These are phyloP conservation scores for Lepus townsendii DNA, from an alignment of 2,797 vertebrate species.

Conservation along the genomic window DNA sequence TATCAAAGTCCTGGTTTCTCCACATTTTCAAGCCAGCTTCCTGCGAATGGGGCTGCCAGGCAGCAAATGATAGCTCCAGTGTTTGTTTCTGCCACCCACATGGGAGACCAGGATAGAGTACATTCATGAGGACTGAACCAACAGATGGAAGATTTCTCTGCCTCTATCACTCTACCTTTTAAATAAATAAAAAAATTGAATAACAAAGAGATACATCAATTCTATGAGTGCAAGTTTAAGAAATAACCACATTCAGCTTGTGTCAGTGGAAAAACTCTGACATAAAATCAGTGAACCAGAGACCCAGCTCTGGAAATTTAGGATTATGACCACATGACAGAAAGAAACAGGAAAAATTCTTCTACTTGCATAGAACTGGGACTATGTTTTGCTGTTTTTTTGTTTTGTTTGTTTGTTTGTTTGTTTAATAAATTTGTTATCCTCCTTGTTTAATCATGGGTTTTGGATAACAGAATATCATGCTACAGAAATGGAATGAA, in stretches of 20 bases:
- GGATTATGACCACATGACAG: not conserved
- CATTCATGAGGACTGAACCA: no score
- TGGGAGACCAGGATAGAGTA: no score
- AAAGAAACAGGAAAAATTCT: not conserved
- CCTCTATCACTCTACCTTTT: no score
- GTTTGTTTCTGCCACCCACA: no score
- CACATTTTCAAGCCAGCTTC: no score
- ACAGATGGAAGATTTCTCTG: no score
- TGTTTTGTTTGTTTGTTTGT: not conserved
- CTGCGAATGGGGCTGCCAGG: no score
- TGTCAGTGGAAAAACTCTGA: rapidly evolving
- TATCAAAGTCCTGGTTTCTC: no score
- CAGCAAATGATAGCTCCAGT: no score
- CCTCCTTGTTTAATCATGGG: not conserved
- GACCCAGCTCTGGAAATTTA: not conserved
- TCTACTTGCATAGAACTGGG: not conserved
- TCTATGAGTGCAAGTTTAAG: not conserved
- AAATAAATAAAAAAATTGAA: no score
- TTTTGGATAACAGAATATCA: not conserved
- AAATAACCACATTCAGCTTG: not conserved
- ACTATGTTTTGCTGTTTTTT: not conserved
- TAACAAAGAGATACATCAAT: not conserved
- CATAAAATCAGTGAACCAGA: not conserved
- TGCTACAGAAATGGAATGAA: not conserved
- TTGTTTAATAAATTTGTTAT: not conserved